Base-by-base conservation (phyloP, 2,797 vertebrate genomes). In the Spinus olivaceus region DNA sequence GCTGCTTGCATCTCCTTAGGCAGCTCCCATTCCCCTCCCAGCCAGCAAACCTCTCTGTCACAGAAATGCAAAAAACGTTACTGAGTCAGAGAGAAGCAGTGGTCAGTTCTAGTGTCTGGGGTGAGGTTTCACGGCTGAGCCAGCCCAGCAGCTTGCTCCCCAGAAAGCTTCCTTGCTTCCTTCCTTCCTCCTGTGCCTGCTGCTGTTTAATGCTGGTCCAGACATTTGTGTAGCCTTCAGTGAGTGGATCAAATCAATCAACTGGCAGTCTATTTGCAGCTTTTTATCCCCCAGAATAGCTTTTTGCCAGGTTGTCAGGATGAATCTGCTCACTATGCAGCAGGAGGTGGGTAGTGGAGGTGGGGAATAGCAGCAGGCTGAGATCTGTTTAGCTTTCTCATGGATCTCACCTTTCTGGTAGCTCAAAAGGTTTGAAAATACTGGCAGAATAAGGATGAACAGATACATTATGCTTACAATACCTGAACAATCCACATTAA, bases 201-300 rank as follows among this genome's bases (percentile, higher is more conserved):
- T 50, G 69, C 53, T 70, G 23, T 70, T 89, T 49, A 73, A 60
- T 44, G 27, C 56, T 87, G 44, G 41, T 70, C 64, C 81, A 82
- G 71, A 37, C 4, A 0, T 77, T 90, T 42, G 33, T 56, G 54
- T 70, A 49, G 37, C 84, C 67, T 66, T 80, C 60, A 28, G 49
- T 39, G 67, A 89, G 57, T 67, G 79, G 59, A 92, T 94, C 42
- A 82, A 51, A 57, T 93, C 88, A 72, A 46, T 80, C 39, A 79
- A 19, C 35, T 86, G 70, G 44, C 74, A 85, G 81, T 69, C 74
- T 85, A 8, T 77, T 92, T 89, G 67, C 79, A 77, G 81, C 56
- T 41, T 69, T 83, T 85, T 89, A 85, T 92, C 30, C 37, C 81
- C 56, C 35, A 33, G 51, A 82, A 71, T 85, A 70, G 67, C 32